A percentile compares a stretch with the other conserved stretches of the same genome.
Evolutionary conservation across 37 sponge, comb jelly and placozoan genomes (phyloP).

Genomic region (Hormiphora californensis): DNA sequence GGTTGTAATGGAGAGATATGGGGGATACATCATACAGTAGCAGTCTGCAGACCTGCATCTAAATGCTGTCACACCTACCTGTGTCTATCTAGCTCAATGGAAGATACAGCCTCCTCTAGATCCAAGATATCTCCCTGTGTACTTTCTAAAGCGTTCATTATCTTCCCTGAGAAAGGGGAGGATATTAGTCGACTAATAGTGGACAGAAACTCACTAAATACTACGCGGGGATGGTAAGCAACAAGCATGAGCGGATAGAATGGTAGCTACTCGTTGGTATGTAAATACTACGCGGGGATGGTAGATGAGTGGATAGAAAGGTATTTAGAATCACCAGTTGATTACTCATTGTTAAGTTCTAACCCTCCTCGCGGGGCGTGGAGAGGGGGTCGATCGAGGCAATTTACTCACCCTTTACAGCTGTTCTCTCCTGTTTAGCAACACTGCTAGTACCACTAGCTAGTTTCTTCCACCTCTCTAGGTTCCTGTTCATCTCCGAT

Average conservation of each 20-base stretch:
- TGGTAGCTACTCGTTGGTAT: no score
- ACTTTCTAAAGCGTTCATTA: background rate
- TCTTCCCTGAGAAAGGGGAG: background rate
- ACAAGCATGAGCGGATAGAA: no score
- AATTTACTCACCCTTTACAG: conserved; percentile 12
- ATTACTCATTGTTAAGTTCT: no score
- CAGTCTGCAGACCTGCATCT: no score
- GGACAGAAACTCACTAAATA: no score
- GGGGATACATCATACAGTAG: background rate
- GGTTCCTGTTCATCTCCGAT: conserved; percentile 15
- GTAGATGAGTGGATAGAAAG: no score
- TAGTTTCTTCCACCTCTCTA: conserved; percentile 48
- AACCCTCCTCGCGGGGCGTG: no score
- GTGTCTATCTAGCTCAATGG: conserved; percentile 32
- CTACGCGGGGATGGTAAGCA: no score
- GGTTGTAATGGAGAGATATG: background rate
- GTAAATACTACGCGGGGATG: no score
- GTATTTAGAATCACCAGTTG: no score
- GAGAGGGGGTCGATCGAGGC: no score
- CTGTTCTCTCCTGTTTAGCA: background rate
- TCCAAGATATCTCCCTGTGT: background rate
- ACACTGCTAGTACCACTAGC: conserved; percentile 48
- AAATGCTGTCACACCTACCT: conserved; percentile 28
- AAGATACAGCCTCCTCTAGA: conserved; percentile 1
- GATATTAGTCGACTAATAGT: no score